Percentiles rank a stretch among this genome's conserved stretches.
phyloP scores from a whole-genome alignment of 1,140 invertebrate species.

The Drosophila kurseongensis region DNA sequence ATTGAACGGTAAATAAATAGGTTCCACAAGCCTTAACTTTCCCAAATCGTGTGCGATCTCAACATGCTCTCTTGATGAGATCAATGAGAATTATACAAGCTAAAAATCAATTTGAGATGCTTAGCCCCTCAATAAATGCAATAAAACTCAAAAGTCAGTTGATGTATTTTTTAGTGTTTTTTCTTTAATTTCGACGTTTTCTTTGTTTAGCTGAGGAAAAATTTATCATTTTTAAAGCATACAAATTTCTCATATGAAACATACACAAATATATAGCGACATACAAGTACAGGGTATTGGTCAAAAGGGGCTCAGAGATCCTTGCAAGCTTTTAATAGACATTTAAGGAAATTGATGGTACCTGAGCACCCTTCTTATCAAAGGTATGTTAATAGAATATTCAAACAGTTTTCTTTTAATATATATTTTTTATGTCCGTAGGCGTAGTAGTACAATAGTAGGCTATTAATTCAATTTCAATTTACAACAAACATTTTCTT shows the following conservation, averaged over 20 bases:
- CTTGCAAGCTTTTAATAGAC: constrained; percentile 6
- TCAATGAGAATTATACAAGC: no score
- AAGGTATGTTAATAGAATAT: constrained; percentile 48
- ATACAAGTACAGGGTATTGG: constrained; percentile 43
- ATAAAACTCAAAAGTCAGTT: background rate
- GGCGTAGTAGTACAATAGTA: constrained; percentile 43
- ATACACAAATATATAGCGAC: constrained; percentile 68
- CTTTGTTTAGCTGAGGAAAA: constrained; percentile 54
- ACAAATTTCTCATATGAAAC: constrained; percentile 66
- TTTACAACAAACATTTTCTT: constrained; percentile 76
- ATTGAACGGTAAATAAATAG: background rate
- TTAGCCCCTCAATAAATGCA: background rate
- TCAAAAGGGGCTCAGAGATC: constrained; percentile 18
- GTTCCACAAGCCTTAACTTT: no score
- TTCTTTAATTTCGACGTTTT: constrained; percentile 55
- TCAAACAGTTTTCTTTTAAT: constrained; percentile 46
- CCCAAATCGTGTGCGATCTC: no score
- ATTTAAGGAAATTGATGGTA: background rate
- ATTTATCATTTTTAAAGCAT: constrained; percentile 64
- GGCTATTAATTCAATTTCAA: constrained; percentile 69
- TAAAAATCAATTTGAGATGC: background rate
- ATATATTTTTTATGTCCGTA: constrained; percentile 41
- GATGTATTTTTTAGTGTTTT: constrained; percentile 53
- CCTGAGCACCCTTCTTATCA: constrained; percentile 11
- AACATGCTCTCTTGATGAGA: no score